Conservation (phyloP, 2,888 invertebrate species). For the Tenthredo amoena region DNA sequence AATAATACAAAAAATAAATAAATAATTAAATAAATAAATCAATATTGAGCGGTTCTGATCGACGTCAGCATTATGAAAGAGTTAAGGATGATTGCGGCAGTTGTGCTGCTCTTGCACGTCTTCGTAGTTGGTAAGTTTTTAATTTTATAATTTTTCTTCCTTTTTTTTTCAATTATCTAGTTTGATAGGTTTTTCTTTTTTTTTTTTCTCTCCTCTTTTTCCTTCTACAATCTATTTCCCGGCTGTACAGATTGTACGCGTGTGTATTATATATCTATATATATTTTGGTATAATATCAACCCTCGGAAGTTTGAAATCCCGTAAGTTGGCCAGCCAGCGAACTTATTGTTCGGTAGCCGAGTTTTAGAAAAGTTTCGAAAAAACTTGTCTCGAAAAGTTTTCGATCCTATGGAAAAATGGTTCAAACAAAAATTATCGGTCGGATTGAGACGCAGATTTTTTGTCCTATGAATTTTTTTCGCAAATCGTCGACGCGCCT, state of each 20-base stretch:
- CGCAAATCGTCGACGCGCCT: background rate
- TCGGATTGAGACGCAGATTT: background rate
- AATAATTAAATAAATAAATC: background rate
- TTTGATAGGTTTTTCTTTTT: background rate
- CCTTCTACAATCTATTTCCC: background rate
- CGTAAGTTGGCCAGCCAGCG: too few relatives aligned
- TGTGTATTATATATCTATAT: too few relatives aligned
- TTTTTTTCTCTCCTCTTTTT: background rate
- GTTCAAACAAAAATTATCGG: background rate
- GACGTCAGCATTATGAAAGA: slow-evolving; percentile 31
- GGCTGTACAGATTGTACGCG: background rate
- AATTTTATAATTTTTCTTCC: background rate
- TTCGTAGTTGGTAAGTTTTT: slow-evolving; percentile 23
- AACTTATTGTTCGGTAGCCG: too few relatives aligned
- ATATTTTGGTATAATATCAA: too few relatives aligned
- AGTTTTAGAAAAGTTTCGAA: too few relatives aligned
- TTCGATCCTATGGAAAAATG: background rate
- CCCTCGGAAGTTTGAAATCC: too few relatives aligned
- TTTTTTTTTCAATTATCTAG: background rate
- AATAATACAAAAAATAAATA: background rate
- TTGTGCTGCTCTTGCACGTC: slow-evolving; percentile 32
- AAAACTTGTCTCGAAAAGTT: background rate
- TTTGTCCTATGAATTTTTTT: background rate
- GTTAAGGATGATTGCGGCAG: slow-evolving; percentile 12
- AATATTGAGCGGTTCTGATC: background rate